Percentiles rank a stretch among this genome's conserved stretches.
phyloP scores from a whole-genome alignment of 2,113 vertebrate species.

The Thamnaconus septentrionalis region DNA sequence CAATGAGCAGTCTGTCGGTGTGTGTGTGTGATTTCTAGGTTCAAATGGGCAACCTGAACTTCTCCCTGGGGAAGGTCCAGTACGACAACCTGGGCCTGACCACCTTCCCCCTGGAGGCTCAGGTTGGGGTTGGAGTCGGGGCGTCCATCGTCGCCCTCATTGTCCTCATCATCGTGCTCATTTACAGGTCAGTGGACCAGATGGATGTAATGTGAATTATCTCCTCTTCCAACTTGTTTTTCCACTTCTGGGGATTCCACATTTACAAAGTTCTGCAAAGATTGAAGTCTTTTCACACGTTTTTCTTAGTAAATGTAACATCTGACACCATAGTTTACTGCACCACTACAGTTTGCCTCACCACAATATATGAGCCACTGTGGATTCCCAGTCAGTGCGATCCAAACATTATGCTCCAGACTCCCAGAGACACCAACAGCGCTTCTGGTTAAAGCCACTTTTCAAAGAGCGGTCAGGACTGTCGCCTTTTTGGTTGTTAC shows the following conservation, averaged over 20 bases:
- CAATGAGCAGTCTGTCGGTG: not conserved
- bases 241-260: no score
- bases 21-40: slow-evolving; percentile 76
- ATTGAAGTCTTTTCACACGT: no score
- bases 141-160: slow-evolving; percentile 91
- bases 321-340: no score
- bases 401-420: no score
- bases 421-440: no score
- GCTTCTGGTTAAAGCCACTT: no score
- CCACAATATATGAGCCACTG: not conserved
- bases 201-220: not conserved
- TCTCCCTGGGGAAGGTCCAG: slow-evolving; percentile 89
- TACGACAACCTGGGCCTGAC: slow-evolving; percentile 89
- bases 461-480: no score
- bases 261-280: no score
- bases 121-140: slow-evolving; percentile 91
- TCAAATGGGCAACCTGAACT: slow-evolving; percentile 92
- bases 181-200: slow-evolving; percentile 85
- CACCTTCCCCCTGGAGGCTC: slow-evolving; percentile 92
- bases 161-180: slow-evolving; percentile 93
- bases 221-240: no score
- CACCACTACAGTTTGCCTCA: no score
- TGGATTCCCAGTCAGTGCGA: not conserved
- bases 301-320: no score
- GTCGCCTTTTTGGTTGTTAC: not conserved